Conservation (phyloP, 2,113 vertebrate genomes). For the Herpetotheres cachinnans region DNA sequence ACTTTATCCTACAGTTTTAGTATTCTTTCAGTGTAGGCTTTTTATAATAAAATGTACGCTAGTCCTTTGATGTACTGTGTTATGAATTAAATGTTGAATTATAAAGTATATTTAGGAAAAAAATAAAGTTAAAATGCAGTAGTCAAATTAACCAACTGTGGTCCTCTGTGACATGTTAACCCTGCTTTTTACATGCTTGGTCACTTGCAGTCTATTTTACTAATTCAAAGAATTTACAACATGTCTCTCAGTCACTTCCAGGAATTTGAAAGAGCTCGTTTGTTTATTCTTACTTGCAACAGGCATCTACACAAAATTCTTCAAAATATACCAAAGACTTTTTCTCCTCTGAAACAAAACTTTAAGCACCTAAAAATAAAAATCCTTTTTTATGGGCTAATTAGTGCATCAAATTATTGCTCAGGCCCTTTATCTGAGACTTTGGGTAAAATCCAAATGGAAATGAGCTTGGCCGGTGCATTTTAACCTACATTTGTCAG, state of each 20-base stretch:
- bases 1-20: background rate
- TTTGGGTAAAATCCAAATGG: slow-evolving; percentile 62
- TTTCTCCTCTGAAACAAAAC: background rate
- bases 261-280: slow-evolving; percentile 12
- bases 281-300: slow-evolving; percentile 13
- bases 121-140: background rate
- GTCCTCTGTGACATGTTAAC: background rate
- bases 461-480: slow-evolving; percentile 42
- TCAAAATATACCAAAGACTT: background rate
- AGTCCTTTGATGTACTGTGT: background rate
- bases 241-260: background rate
- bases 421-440: slow-evolving; percentile 13
- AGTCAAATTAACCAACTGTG: background rate
- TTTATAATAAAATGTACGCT: background rate
- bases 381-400: background rate
- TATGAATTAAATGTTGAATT: background rate
- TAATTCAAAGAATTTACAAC: slow-evolving; percentile 42
- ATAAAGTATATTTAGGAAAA: background rate
- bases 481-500: slow-evolving; percentile 63
- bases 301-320: background rate
- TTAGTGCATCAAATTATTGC: slow-evolving; percentile 50
- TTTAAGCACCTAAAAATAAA: slow-evolving; percentile 13
- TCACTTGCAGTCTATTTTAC: background rate
- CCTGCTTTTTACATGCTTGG: background rate
- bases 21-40: background rate